Conservation (phyloP, 1,140 invertebrate genomes). For the Gryon sp. region DNA sequence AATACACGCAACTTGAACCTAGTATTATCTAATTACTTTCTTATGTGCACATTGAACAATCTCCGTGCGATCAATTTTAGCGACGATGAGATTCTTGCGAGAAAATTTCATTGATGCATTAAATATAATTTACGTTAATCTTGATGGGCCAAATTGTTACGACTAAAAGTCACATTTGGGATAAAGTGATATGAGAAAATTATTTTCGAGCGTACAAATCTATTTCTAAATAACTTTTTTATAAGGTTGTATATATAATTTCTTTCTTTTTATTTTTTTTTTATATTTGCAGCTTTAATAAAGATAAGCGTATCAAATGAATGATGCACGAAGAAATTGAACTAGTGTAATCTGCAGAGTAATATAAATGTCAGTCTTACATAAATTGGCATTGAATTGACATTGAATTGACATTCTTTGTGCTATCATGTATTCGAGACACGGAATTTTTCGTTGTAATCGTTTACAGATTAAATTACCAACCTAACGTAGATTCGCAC, state of each 20-base stretch:
- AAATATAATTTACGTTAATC: conserved; percentile 40
- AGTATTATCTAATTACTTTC: conserved; percentile 59
- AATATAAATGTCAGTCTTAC: conserved; percentile 31
- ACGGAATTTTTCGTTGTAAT: conserved; percentile 35
- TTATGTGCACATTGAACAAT: conserved; percentile 53
- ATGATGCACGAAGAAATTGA: conserved; percentile 23
- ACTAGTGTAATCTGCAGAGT: conserved; percentile 25
- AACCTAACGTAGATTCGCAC: conserved; percentile 20
- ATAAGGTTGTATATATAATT: too few species aligned
- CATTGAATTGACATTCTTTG: conserved; percentile 23
- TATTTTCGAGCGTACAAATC: conserved; percentile 5
- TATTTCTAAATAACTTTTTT: too few species aligned
- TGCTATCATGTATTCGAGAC: conserved; percentile 24
- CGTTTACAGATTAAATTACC: conserved; percentile 48
- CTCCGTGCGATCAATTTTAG: conserved; percentile 34
- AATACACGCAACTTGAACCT: conserved; percentile 44
- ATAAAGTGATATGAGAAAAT: conserved; percentile 18
- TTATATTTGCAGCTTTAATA: not conserved
- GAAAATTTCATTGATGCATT: conserved; percentile 32
- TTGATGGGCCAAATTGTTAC: conserved; percentile 6
- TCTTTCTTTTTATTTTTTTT: not conserved
- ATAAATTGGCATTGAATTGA: conserved; percentile 35
- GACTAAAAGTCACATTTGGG: conserved; percentile 10
- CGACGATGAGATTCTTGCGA: conserved; percentile 29
- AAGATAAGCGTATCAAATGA: conserved; percentile 24